phyloP scores from a whole-genome alignment of 2,797 vertebrate species.

The Neosalanx taihuensis region DNA sequence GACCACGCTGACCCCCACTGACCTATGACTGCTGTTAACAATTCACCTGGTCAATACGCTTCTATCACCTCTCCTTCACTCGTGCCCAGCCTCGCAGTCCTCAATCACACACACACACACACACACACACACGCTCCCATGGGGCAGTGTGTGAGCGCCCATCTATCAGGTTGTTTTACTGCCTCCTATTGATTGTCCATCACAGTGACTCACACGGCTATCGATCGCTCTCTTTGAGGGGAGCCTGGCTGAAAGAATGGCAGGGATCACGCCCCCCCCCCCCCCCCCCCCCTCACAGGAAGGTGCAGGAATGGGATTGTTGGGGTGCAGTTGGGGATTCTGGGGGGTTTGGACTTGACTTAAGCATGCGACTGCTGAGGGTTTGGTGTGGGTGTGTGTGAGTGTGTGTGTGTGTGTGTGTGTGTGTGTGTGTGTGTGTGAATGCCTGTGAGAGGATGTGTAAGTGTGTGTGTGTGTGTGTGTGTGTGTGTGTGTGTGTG shows the following conservation, averaged over 20 bases:
- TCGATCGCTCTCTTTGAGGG: conserved; percentile 67
- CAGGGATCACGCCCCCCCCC: no score
- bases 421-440: no score
- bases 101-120: conserved; percentile 3
- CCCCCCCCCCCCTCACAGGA: no score
- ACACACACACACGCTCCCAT: neutral
- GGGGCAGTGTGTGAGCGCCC: conserved; percentile 30
- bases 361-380: no score
- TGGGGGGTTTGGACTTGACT: no score
- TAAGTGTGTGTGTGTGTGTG: no score
- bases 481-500: no score
- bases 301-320: no score
- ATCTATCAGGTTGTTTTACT: conserved; percentile 63
- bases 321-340: no score
- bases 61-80: neutral
- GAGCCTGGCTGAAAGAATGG: conserved; percentile 54
- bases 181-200: conserved; percentile 61
- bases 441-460: no score
- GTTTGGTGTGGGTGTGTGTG: no score
- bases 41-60: neutral
- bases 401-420: no score
- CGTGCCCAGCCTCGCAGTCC: neutral
- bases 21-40: neutral
- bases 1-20: neutral
- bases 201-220: conserved; percentile 54